These are phyloP conservation scores for Monochamus alternatus DNA, from an alignment of 2,888 invertebrate species.

Conservation along the genomic window DNA sequence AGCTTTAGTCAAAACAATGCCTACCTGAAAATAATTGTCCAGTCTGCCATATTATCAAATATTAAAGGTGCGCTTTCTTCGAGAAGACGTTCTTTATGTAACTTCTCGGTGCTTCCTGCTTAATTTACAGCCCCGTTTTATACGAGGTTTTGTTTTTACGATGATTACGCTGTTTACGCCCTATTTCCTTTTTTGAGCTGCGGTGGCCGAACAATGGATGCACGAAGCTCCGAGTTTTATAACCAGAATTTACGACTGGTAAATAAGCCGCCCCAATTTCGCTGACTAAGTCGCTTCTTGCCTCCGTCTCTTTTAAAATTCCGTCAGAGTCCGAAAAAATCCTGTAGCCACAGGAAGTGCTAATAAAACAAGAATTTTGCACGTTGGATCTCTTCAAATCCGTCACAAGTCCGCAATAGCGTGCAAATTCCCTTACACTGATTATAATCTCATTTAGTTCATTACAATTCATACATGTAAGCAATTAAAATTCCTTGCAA, in stretches of 20 bases:
- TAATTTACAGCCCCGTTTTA: constrained; percentile 21
- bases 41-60: too few species aligned
- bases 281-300: constrained; percentile 30
- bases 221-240: constrained; percentile 28
- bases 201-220: constrained; percentile 29
- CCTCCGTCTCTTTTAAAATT: not conserved
- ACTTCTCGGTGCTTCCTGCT: not conserved
- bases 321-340: too few species aligned
- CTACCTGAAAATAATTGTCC: too few species aligned
- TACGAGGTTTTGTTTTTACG: constrained; percentile 29
- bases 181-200: constrained; percentile 26
- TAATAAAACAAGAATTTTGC: too few species aligned
- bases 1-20: too few species aligned
- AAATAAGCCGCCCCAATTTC: constrained; percentile 31
- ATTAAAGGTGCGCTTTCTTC: not conserved
- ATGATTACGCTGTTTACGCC: constrained; percentile 34
- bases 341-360: too few species aligned
- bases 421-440: too few species aligned
- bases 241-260: constrained; percentile 29
- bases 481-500: too few species aligned
- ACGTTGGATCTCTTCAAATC: too few species aligned
- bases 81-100: not conserved
- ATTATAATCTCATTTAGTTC: too few species aligned
- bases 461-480: too few species aligned
- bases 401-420: too few species aligned